phyloP scores from a whole-genome alignment of 2,113 vertebrate genomes.

The Romanogobio albipinnatus region DNA sequence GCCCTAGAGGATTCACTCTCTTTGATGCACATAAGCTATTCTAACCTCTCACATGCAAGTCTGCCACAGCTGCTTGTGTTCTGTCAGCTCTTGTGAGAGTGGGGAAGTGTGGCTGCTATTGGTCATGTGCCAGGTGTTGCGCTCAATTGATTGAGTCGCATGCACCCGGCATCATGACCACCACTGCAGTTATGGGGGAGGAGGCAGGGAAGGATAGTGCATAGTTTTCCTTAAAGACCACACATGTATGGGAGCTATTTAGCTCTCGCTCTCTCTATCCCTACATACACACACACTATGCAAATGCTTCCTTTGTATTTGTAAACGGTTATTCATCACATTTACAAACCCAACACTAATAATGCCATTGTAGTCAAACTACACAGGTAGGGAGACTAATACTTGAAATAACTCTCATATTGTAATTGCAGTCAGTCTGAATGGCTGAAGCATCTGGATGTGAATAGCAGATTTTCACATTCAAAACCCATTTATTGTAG shows the following conservation, averaged over 20 bases:
- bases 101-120: not conserved
- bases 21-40: conserved; percentile 17
- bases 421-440: conserved; percentile 21
- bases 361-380: not conserved
- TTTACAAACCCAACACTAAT: conserved; percentile 7
- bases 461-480: not conserved
- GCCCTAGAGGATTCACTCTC: not conserved
- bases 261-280: not conserved
- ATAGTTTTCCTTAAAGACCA: conserved; percentile 28
- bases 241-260: not conserved
- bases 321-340: not conserved
- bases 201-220: conserved; percentile 1
- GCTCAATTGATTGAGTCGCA: conserved; percentile 23
- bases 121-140: conserved; percentile 18
- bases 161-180: conserved; percentile 35
- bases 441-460: conserved; percentile 16
- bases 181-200: conserved; percentile 25
- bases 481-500: not conserved
- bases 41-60: not conserved
- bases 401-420: conserved; percentile 12
- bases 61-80: conserved; percentile 17
- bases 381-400: conserved; percentile 1
- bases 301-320: not conserved
- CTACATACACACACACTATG: not conserved
- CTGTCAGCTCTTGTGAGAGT: conserved; percentile 14